phyloP scores from a whole-genome alignment of 2,113 vertebrate genomes.

The Reinhardtius hippoglossoides region DNA sequence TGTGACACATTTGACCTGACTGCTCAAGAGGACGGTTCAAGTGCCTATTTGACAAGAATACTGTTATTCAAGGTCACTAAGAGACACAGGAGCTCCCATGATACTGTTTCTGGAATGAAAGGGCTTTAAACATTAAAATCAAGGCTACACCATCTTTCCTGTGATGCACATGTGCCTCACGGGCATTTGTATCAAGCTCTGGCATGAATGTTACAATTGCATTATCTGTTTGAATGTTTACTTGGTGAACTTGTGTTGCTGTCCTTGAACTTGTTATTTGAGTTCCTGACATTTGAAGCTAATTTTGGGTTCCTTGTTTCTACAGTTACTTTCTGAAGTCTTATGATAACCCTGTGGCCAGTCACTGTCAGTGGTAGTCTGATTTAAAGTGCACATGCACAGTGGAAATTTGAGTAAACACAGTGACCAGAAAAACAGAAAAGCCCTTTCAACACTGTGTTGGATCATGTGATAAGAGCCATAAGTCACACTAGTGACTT shows the following conservation, averaged over 20 bases:
- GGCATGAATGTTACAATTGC: conserved; percentile 13
- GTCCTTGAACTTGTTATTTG: conserved; percentile 59
- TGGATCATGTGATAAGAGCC: not conserved
- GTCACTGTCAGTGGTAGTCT: conserved; percentile 9
- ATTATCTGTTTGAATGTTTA: conserved; percentile 45
- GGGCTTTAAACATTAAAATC: not conserved
- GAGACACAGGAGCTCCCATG: not conserved
- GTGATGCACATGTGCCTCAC: not conserved
- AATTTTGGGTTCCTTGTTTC: conserved; percentile 58
- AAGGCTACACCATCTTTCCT: not conserved
- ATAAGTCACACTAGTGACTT: not conserved
- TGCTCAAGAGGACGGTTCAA: not conserved
- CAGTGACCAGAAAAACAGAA: not conserved
- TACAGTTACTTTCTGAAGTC: conserved; percentile 32
- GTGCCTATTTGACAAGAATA: not conserved
- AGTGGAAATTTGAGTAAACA: not conserved
- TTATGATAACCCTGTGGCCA: conserved; percentile 9
- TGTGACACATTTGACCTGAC: conserved; percentile 5
- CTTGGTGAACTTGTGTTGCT: conserved; percentile 30
- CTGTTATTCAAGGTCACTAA: not conserved
- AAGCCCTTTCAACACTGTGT: not conserved
- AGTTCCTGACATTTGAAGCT: conserved; percentile 58
- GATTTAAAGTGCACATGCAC: conserved; percentile 11
- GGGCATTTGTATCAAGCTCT: not conserved
- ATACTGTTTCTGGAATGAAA: not conserved